Percentiles rank a stretch among this genome's conserved stretches.
These are phyloP conservation scores for Sebastes umbrosus DNA, from an alignment of 2,797 vertebrate species.

Conservation along the genomic window DNA sequence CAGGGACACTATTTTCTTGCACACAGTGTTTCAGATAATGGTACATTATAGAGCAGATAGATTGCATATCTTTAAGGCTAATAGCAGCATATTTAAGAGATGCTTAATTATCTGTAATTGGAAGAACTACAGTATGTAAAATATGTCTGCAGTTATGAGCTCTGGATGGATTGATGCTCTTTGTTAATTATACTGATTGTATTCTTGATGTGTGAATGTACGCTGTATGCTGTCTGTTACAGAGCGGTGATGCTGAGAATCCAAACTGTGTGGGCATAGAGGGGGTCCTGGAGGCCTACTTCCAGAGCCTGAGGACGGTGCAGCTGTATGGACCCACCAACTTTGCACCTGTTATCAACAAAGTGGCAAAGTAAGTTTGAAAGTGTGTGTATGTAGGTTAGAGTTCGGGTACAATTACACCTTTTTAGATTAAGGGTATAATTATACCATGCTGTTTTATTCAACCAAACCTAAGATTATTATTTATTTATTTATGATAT, in stretches of 20 bases:
- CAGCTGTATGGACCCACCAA: constrained; percentile 98
- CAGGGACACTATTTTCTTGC: background rate
- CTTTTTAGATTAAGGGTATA: too few relatives aligned
- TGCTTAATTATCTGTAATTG: background rate
- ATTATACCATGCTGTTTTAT: background rate
- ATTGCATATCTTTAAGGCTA: background rate
- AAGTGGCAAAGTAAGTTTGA: constrained; percentile 91
- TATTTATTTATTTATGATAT: background rate
- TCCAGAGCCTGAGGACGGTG: constrained; percentile 92
- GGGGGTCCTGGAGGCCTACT: constrained; percentile 94
- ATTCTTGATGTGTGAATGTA: background rate
- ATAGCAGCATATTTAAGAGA: background rate
- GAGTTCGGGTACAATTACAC: background rate
- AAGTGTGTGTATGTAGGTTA: background rate
- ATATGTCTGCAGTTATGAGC: background rate
- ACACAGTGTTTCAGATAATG: background rate
- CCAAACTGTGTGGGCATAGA: constrained; percentile 95
- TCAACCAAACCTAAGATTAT: background rate
- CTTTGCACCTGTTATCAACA: constrained; percentile 95
- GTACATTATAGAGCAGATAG: background rate
- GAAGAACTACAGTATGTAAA: background rate
- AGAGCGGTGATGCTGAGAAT: constrained; percentile 90
- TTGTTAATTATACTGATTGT: background rate
- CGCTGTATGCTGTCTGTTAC: constrained; percentile 31
- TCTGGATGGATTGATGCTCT: background rate